A percentile compares a stretch with the other conserved stretches of the same genome.
These are phyloP conservation scores for Rhodinocichla rosea DNA, from an alignment of 2,113 vertebrate genomes.

Conservation along the genomic window DNA sequence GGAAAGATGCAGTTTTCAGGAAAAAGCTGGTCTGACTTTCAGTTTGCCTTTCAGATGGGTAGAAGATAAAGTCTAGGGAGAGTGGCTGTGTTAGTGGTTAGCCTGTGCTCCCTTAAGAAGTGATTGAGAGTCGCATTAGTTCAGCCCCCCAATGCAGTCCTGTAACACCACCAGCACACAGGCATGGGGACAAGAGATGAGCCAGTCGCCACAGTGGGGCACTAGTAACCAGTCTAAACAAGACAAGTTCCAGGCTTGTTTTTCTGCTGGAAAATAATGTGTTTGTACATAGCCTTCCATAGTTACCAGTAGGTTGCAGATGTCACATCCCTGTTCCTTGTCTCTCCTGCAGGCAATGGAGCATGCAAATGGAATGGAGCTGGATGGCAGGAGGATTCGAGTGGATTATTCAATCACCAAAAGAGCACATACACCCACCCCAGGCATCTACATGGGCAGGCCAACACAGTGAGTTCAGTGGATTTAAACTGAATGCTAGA, in stretches of 20 bases:
- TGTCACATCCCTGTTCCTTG: background rate
- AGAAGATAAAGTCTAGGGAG: background rate
- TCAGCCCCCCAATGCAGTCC: background rate
- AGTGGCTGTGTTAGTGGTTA: background rate
- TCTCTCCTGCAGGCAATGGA: slow-evolving; percentile 85
- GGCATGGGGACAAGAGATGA: background rate
- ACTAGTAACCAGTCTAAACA: background rate
- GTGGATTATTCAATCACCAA: slow-evolving; percentile 96
- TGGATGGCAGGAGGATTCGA: slow-evolving; percentile 88
- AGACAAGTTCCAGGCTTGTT: background rate
- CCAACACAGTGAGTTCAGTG: slow-evolving; percentile 84
- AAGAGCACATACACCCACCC: slow-evolving; percentile 89
- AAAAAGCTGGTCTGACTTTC: background rate
- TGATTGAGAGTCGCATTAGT: background rate
- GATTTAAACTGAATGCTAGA: background rate
- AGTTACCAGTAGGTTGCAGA: background rate
- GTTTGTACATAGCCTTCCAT: background rate
- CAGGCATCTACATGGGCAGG: slow-evolving; percentile 93
- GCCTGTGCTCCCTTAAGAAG: background rate
- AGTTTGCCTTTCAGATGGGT: background rate
- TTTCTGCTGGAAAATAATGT: background rate
- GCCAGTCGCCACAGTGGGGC: slow-evolving; percentile 24
- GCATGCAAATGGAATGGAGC: slow-evolving; percentile 91
- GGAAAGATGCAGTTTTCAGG: background rate
- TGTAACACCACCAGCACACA: background rate